Evolutionary conservation across 1,140 invertebrate genomes (phyloP), one percentile per base, ranked within the genome.

Genomic region (Cardiocondyla obscurior): DNA sequence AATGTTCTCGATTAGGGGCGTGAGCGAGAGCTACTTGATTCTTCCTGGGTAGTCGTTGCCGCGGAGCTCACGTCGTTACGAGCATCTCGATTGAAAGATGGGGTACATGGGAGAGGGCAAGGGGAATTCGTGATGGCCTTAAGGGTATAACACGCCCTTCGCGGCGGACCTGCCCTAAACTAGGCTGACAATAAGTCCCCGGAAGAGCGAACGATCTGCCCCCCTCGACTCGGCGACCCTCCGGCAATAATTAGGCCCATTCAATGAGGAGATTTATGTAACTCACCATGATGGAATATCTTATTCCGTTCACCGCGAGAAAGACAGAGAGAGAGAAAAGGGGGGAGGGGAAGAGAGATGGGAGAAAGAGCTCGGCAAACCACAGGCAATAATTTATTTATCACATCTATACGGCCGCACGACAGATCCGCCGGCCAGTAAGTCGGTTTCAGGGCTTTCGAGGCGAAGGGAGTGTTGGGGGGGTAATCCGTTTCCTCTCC

Each of bases 221-320:
- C 60, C 39, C 36, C 19, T 33, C 57, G 19, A 33, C 44, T 46
- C 51, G 19, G 30, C 25, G 33, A 57, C 81, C 62, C 73, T 73
- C 36, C 28, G 82, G 55, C 67, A 85, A 90, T 90, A 89, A 90
- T 91, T 87, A 87, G 81, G 81, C 55, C 90, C 83, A 89, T 91
- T 91, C 88, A 88, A 85, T 83, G 60, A 83, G 60, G 67, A 91
- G 90, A 90, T 90, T 90, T 91, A 89, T 90, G 89, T 90, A 90
- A 90, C 85, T 89, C 85, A 86, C 79, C 85, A 62, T 85, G 90
- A 85, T 86, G 83, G 86, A 91, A 91, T 90, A 89, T 82, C 85
- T 85, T 67, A 57, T 77, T 81, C 51, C 70, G 70, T 25, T 39
- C 30, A 25, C 28, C 58, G 39, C 53, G 30, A 76, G 58, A 76